These are phyloP conservation scores for Melitaea athalia DNA, from an alignment of 2,888 invertebrate species.

Conservation along the genomic window DNA sequence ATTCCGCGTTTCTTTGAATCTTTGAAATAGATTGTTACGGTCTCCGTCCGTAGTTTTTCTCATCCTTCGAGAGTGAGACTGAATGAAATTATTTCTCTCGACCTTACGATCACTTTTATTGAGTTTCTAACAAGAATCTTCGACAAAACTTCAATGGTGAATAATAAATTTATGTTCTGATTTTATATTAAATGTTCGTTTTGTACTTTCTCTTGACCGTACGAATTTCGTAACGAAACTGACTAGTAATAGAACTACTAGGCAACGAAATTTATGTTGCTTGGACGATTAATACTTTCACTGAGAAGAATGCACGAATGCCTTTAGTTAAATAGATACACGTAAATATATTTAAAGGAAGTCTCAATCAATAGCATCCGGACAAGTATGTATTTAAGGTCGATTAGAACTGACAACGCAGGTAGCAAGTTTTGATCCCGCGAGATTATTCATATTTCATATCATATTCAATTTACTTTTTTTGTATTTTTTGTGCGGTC, in stretches of 20 bases:
- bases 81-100: conserved; percentile 44
- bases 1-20: conserved; percentile 72
- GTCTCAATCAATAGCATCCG: conserved; percentile 65
- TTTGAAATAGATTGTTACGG: conserved; percentile 68
- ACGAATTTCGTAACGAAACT: not conserved
- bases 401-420: conserved; percentile 50
- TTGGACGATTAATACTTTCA: conserved; percentile 16
- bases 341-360: conserved; percentile 67
- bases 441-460: conserved; percentile 31
- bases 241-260: conserved; percentile 2
- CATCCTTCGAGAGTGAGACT: conserved; percentile 65
- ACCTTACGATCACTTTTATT: conserved; percentile 9
- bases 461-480: not conserved
- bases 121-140: conserved; percentile 37
- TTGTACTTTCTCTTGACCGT: not conserved
- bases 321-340: conserved; percentile 53
- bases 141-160: conserved; percentile 49
- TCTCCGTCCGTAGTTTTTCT: conserved; percentile 60
- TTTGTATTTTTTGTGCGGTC: not conserved
- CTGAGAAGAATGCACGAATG: conserved; percentile 6
- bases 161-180: not conserved
- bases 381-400: conserved; percentile 46
- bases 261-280: conserved; percentile 2
- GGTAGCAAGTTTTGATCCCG: conserved; percentile 50
- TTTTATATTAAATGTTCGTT: not conserved